phyloP scores from a whole-genome alignment of 2,888 invertebrate species.

The Frankliniella intonsa region DNA sequence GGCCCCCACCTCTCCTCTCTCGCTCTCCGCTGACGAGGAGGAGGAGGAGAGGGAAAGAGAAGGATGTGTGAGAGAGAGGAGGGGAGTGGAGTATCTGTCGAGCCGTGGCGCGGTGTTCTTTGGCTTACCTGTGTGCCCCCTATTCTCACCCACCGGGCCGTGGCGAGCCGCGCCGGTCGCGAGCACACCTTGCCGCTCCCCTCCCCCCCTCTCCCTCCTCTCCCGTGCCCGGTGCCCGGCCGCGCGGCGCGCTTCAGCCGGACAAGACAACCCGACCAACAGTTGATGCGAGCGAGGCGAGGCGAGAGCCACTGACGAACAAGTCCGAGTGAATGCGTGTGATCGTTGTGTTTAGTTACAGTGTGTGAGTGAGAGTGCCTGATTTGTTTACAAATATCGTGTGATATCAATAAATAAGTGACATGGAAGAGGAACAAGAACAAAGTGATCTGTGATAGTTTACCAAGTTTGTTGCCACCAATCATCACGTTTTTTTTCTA shows the following conservation, averaged over 20 bases:
- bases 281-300: conserved; percentile 25
- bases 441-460: conserved; percentile 23
- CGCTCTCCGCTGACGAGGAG: background rate
- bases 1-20: background rate
- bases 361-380: conserved; percentile 18
- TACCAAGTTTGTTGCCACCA: background rate
- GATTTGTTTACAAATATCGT: background rate
- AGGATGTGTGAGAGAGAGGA: background rate
- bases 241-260: background rate
- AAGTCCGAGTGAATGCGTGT: conserved; percentile 22
- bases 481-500: background rate
- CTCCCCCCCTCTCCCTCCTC: background rate
- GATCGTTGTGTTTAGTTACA: conserved; percentile 19
- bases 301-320: conserved; percentile 20
- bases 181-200: conserved; percentile 22
- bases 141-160: conserved; percentile 7
- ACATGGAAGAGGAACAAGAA: conserved; percentile 26
- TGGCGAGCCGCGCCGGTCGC: background rate
- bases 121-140: conserved; percentile 23
- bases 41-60: background rate
- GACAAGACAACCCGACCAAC: conserved; percentile 22
- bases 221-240: background rate
- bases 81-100: conserved; percentile 9
- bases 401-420: conserved; percentile 16
- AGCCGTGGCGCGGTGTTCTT: conserved; percentile 5